Evolutionary conservation across 1,140 invertebrate genomes (phyloP), one percentile per base, ranked within the genome.

Genomic region (Lucilia sericata): DNA sequence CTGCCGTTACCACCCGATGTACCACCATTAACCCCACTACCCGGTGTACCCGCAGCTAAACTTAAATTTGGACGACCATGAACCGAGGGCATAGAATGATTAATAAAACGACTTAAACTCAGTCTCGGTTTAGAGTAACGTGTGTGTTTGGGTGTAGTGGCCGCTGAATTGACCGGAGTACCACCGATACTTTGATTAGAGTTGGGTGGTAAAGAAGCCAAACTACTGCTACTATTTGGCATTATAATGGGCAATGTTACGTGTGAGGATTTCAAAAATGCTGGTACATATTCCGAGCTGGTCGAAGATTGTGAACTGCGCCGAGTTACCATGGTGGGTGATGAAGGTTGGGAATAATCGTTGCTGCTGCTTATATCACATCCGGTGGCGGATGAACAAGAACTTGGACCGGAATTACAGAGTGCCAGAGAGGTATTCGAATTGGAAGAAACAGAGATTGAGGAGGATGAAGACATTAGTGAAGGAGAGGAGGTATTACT

Each of bases 51-150:
- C 34, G 86, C 84, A 25, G 86, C 85, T 49, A 89, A 82, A 83
- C 87, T 89, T 9, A 90, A 84, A 86, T 88, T 90, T 80, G 93
- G 92, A 78, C 93, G 92, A 51, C 94, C 94, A 88, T 95, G 94
- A 51, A 95, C 94, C 47, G 93, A 92, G 42, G 93, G 93, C 85
- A 93, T 89, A 8, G 90, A 89, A 74, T 89, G 88, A 86, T 92
- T 88, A 85, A 88, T 86, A 84, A 87, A 88, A 36, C 90, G 87
- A 60, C 87, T 90, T 47, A 91, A 86, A 84, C 88, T 91, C 2
- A 91, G 82, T 5, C 90, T 88, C 1, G 89, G 89, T 84, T 91
- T 91, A 0, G 88, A 85, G 76, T 89, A 90, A 42, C 90, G 90
- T 36, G 86, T 84, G 83, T 88, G 90, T 82, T 91, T 91, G 14